phyloP scores from a whole-genome alignment of 2,888 invertebrate genomes.

The Cephus sareptanus region DNA sequence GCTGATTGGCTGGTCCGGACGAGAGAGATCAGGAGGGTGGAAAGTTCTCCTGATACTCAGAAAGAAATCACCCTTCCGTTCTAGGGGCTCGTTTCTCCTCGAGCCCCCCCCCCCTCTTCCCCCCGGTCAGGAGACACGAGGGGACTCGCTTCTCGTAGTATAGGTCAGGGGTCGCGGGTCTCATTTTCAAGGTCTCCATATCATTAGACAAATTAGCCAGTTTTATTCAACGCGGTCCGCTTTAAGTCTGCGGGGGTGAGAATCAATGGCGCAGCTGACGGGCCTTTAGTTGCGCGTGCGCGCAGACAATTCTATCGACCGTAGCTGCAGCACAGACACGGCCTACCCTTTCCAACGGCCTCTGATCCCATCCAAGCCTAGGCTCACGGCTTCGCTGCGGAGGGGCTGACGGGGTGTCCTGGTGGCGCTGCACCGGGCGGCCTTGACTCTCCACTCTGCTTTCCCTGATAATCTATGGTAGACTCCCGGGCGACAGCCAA shows the following conservation, averaged over 20 bases:
- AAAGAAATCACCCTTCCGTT: background rate
- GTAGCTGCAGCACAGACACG: constrained; percentile 59
- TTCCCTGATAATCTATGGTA: constrained; percentile 56
- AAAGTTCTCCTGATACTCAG: background rate
- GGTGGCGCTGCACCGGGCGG: constrained; percentile 26
- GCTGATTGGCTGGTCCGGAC: background rate
- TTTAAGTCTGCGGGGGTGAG: constrained; percentile 59
- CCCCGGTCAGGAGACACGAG: background rate
- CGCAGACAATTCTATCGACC: constrained; percentile 66
- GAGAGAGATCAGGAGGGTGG: background rate
- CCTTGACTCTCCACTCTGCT: constrained; percentile 40
- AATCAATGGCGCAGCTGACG: constrained; percentile 66
- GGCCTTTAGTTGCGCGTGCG: constrained; percentile 56
- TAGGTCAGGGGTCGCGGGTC: background rate
- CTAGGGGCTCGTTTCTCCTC: background rate
- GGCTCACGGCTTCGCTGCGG: background rate
- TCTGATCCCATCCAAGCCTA: constrained; percentile 35
- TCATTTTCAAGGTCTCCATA: constrained; percentile 1
- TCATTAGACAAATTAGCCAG: constrained; percentile 50
- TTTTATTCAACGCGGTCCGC: constrained; percentile 55
- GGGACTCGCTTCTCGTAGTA: background rate
- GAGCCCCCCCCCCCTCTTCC: background rate
- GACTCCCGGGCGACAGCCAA: constrained; percentile 48
- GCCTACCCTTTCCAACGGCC: constrained; percentile 54
- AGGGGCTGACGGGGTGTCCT: constrained; percentile 22